Conservation (phyloP, 2,113 vertebrate genomes). For the Mirza zaza region DNA sequence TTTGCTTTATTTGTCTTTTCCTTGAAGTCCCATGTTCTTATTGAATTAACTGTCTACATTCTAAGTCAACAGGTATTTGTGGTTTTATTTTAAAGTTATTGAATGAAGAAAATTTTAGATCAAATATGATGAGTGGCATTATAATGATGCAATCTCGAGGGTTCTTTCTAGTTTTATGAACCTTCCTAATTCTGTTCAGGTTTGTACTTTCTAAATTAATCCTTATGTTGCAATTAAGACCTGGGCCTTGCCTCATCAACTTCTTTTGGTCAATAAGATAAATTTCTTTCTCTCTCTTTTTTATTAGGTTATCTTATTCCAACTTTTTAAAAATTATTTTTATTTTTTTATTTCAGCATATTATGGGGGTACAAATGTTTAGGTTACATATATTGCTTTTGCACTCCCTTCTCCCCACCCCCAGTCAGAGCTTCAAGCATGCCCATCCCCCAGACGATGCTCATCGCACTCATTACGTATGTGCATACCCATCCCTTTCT, state of each 20-base stretch:
- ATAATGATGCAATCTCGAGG: neutral
- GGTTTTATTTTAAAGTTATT: conserved; percentile 34
- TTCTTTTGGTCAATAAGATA: neutral
- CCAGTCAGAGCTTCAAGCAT: no score
- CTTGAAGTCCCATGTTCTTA: neutral
- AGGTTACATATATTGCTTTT: no score
- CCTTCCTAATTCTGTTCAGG: neutral
- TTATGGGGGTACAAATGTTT: no score
- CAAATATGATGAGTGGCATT: neutral
- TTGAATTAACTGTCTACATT: neutral
- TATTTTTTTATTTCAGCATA: no score
- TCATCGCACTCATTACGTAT: no score
- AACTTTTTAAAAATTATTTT: no score
- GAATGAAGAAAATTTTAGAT: neutral
- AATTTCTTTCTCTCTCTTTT: neutral
- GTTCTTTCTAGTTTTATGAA: neutral
- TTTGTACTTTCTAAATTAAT: conserved; percentile 2
- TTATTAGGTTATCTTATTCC: no score
- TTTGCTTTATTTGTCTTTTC: neutral
- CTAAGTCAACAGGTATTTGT: neutral
- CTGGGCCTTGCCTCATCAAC: neutral
- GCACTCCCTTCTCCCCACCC: no score
- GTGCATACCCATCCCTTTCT: no score
- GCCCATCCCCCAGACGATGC: no score
- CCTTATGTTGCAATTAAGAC: neutral